These are phyloP conservation scores for Acrocephalus scirpaceus DNA, from an alignment of 2,797 vertebrate genomes.

Conservation along the genomic window DNA sequence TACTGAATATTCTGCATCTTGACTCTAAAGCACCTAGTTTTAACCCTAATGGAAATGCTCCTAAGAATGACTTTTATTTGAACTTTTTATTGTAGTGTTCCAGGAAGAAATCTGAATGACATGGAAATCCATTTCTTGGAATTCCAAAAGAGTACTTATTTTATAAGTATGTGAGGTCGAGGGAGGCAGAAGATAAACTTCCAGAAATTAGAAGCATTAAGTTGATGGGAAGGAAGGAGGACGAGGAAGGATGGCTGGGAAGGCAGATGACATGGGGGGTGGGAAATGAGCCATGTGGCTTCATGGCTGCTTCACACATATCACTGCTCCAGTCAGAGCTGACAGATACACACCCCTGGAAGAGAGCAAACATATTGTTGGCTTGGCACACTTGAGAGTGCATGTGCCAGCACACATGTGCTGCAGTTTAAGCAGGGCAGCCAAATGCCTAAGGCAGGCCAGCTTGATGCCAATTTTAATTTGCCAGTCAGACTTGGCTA, in stretches of 20 bases:
- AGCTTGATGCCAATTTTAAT: constrained; percentile 24
- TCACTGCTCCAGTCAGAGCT: neutral
- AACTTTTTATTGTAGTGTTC: neutral
- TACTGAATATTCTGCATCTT: neutral
- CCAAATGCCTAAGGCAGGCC: constrained; percentile 20
- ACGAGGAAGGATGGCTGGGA: neutral
- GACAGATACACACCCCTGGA: neutral
- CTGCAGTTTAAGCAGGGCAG: neutral
- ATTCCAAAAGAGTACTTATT: neutral
- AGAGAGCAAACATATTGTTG: constrained; percentile 2
- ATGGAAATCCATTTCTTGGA: neutral
- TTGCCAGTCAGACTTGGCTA: constrained; percentile 17
- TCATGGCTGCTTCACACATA: neutral
- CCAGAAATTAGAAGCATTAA: neutral
- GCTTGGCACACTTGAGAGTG: neutral
- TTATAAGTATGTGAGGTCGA: neutral
- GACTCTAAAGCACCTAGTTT: neutral
- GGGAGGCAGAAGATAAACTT: neutral
- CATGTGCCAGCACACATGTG: constrained; percentile 22
- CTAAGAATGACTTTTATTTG: neutral
- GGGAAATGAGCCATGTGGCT: neutral
- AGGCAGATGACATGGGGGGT: neutral
- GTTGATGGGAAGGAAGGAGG: neutral
- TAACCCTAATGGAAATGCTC: neutral
- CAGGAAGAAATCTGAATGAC: neutral